phyloP scores from a whole-genome alignment of 2,113 vertebrate genomes.

The Erpornis zantholeuca region DNA sequence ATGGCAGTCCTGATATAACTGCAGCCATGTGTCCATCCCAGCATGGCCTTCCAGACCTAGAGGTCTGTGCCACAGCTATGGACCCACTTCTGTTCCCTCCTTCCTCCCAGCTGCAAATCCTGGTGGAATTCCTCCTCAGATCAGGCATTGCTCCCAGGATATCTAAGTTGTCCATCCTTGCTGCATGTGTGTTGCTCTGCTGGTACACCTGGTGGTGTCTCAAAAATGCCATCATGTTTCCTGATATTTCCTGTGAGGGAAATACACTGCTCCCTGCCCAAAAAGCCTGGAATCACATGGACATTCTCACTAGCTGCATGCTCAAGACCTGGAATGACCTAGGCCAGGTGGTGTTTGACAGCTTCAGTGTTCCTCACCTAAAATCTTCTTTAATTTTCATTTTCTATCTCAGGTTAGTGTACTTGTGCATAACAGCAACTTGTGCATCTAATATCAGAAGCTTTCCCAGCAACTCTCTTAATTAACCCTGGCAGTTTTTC shows the following conservation, averaged over 20 bases:
- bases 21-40: fast-evolving
- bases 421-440: not conserved
- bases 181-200: not conserved
- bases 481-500: not conserved
- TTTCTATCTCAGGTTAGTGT: not conserved
- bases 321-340: not conserved
- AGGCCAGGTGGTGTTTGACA: not conserved
- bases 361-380: not conserved
- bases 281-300: not conserved
- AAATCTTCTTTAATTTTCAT: not conserved
- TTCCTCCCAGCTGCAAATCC: not conserved
- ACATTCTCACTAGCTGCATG: not conserved
- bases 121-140: not conserved
- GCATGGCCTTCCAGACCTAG: not conserved
- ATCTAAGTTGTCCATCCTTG: not conserved
- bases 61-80: not conserved
- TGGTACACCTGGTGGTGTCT: not conserved
- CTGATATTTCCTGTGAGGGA: not conserved
- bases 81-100: not conserved
- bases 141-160: fast-evolving
- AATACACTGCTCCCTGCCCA: not conserved
- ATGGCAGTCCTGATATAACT: not conserved
- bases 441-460: not conserved
- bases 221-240: not conserved
- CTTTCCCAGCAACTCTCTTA: not conserved